These are phyloP conservation scores for Heliconius eleuchia DNA, from an alignment of 1,140 invertebrate genomes.

Conservation along the genomic window DNA sequence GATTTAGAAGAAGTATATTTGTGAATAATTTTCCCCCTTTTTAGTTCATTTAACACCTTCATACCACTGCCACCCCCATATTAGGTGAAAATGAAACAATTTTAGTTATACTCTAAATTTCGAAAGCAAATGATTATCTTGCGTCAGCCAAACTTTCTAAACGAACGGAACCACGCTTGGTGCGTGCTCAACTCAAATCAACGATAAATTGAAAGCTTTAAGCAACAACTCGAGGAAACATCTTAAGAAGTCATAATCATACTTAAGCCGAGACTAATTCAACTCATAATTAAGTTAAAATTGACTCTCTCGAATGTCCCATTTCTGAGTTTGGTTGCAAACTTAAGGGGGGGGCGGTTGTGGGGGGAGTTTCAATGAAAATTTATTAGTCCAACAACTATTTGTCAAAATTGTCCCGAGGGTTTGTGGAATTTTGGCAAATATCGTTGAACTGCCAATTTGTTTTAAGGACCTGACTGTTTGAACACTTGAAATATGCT, in stretches of 20 bases:
- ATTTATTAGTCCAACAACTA: conserved; percentile 78
- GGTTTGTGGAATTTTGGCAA: conserved; percentile 67
- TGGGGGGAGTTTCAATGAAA: conserved; percentile 61
- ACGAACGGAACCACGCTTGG: not conserved
- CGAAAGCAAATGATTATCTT: not conserved
- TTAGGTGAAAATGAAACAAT: not conserved
- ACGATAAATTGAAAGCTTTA: conserved; percentile 14
- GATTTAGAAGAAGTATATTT: not conserved
- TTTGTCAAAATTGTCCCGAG: conserved; percentile 76
- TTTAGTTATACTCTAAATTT: not conserved
- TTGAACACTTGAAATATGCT: conserved; percentile 53
- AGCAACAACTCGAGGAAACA: conserved; percentile 38
- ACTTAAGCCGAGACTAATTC: conserved; percentile 71
- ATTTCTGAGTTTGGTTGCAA: conserved; percentile 59
- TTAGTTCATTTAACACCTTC: too few species aligned
- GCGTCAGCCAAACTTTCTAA: not conserved
- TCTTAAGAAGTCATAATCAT: conserved; percentile 68
- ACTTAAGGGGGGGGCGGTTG: conserved; percentile 57
- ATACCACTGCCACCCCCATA: not conserved
- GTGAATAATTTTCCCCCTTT: not conserved
- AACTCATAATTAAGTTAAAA: conserved; percentile 75
- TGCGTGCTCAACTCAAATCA: conserved; percentile 8
- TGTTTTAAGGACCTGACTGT: conserved; percentile 56
- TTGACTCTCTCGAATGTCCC: conserved; percentile 69
- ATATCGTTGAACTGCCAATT: conserved; percentile 70